These are phyloP conservation scores for Ecliptopera silaceata DNA, from an alignment of 2,888 invertebrate species.

Conservation along the genomic window DNA sequence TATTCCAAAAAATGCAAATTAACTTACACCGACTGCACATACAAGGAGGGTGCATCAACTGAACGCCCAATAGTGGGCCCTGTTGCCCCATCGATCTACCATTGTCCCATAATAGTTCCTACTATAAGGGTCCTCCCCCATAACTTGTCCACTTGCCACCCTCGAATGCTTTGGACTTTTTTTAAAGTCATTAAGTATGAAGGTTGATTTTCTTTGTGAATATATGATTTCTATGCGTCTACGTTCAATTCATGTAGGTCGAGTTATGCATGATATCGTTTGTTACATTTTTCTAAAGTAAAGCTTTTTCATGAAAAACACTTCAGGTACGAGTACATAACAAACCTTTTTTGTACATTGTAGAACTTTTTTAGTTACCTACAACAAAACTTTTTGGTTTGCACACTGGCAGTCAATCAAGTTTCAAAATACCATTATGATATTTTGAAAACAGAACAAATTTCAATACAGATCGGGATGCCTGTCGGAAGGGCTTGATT, in stretches of 20 bases:
- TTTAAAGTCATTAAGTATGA: constrained; percentile 31
- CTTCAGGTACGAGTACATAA: too few species aligned
- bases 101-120: constrained; percentile 68
- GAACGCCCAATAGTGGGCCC: constrained; percentile 54
- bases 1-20: constrained; percentile 67
- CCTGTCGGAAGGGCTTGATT: constrained; percentile 67
- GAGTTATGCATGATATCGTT: too few species aligned
- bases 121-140: constrained; percentile 56
- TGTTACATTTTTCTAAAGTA: too few species aligned
- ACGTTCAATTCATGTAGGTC: too few species aligned
- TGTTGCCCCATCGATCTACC: constrained; percentile 51
- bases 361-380: too few species aligned
- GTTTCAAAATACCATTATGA: constrained; percentile 29
- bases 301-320: too few species aligned
- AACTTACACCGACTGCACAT: constrained; percentile 53
- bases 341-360: too few species aligned
- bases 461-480: constrained; percentile 62
- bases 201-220: constrained; percentile 16
- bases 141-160: constrained; percentile 58
- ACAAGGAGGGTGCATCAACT: constrained; percentile 46
- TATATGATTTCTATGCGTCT: background rate
- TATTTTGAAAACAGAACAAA: constrained; percentile 63
- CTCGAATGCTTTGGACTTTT: constrained; percentile 41
- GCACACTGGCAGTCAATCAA: constrained; percentile 38
- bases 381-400: constrained; percentile 20